phyloP scores from a whole-genome alignment of 2,797 vertebrate genomes.

The Crenichthys baileyi region DNA sequence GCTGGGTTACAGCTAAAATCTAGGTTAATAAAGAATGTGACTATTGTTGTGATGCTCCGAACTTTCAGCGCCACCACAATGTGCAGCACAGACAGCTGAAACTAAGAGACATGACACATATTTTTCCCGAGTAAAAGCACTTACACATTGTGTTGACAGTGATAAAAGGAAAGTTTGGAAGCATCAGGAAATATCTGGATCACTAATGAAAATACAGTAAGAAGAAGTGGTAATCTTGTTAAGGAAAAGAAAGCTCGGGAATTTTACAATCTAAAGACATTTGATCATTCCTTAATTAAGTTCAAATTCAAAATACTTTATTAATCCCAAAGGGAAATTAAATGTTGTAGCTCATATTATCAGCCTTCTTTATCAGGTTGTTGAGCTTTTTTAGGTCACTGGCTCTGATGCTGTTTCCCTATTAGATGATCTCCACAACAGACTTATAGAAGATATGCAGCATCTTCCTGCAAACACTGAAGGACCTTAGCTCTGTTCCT shows the following conservation, averaged over 20 bases:
- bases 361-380: too few relatives aligned
- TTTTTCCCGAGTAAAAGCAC: conserved; percentile 40
- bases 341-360: too few relatives aligned
- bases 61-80: conserved; percentile 30
- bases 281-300: too few relatives aligned
- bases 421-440: too few relatives aligned
- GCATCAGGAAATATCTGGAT: conserved; percentile 13
- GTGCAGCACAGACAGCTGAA: conserved; percentile 63
- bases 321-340: too few relatives aligned
- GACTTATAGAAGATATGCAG: too few relatives aligned
- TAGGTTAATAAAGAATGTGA: conserved; percentile 61
- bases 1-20: conserved; percentile 56
- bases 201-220: conserved; percentile 17
- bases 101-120: conserved; percentile 49
- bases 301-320: too few relatives aligned
- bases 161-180: conserved; percentile 12
- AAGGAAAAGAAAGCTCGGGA: conserved; percentile 9
- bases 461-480: too few relatives aligned
- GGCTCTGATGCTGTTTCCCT: too few relatives aligned
- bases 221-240: neutral
- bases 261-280: neutral
- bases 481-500: too few relatives aligned
- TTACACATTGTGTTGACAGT: conserved; percentile 51
- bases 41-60: conserved; percentile 60
- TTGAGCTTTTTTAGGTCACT: too few relatives aligned